phyloP scores from a whole-genome alignment of 2,113 vertebrate genomes.

The Trematocara marginatum region DNA sequence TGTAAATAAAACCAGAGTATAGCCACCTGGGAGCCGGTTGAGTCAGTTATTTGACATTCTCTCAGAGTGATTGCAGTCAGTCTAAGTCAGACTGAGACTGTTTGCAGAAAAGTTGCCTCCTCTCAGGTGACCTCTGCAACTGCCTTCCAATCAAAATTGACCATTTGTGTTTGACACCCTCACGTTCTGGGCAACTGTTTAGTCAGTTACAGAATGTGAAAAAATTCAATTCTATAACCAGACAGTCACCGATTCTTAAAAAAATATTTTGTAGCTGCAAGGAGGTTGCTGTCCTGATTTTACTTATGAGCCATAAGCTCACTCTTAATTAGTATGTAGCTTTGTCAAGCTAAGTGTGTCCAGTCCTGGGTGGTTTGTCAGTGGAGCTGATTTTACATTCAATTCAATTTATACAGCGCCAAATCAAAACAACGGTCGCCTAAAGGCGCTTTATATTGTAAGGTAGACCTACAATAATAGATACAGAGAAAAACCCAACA shows the following conservation, averaged over 20 bases:
- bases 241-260: neutral
- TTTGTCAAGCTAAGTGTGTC: neutral
- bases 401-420: fast-evolving
- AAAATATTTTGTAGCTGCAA: neutral
- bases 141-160: neutral
- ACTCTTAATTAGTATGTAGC: neutral
- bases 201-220: neutral
- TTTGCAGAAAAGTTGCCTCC: neutral
- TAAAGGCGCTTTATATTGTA: neutral
- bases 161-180: neutral
- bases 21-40: neutral
- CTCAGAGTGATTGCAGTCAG: neutral
- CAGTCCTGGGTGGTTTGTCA: neutral
- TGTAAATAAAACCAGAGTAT: neutral
- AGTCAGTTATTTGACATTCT: neutral
- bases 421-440: neutral
- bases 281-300: neutral
- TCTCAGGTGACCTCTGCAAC: neutral
- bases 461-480: neutral
- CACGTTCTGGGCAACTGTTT: neutral
- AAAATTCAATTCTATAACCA: neutral
- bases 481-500: neutral
- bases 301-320: neutral
- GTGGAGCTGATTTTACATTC: neutral
- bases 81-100: neutral